Evolutionary conservation across 2,888 invertebrate species (phyloP), one percentile per base, ranked within the genome.

Genomic region (Lamproptera curius): DNA sequence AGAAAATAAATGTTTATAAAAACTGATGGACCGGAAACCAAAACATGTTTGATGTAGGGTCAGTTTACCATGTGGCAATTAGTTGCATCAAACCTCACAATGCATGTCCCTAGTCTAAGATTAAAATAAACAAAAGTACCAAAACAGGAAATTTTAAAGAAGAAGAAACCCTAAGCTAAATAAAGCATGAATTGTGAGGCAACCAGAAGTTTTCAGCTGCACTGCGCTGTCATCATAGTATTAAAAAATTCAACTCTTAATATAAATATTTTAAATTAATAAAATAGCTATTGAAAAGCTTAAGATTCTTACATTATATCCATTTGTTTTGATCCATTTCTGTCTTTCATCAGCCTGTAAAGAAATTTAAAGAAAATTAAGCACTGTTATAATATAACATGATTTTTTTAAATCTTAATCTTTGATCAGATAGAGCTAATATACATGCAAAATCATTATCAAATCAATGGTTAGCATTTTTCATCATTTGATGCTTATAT

Each of bases 371-470:
- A 20, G 6, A 20, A 20, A 20, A 20, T 3, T 5, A 20, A n/a
- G 20, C 6, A 28, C 8, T 28, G 28, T 28, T 4, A 23, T 23
- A 4, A 23, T 23, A 23, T 4, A 23, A 9, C 9, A 31, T 31
- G 13, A 11, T 31, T 31, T n/a, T 31, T 31, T 31, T 31, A 6
- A 28, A n/a, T 11, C 11, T n/a, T n/a, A 31, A 1, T 31, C 11
- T 6, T 31, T 31, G 13, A 11, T 31, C 31, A 31, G 31, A 31
- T 31, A 31, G 31, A 86, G 84, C 86, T 86, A 86, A 86, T 86
- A 85, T 83, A 84, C 86, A 86, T 86, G 86, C 85, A 85, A 84
- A 42, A 85, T 85, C 86, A 85, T 67, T 59, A 60, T 69, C 65
- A 61, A 57, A 50, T 87, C 86, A 86, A 85, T 71, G 77, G 83